Percentiles rank a stretch among this genome's conserved stretches.
Evolutionary conservation across 1,140 invertebrate species (phyloP).

Genomic region (Pogonomyrmex californicus): DNA sequence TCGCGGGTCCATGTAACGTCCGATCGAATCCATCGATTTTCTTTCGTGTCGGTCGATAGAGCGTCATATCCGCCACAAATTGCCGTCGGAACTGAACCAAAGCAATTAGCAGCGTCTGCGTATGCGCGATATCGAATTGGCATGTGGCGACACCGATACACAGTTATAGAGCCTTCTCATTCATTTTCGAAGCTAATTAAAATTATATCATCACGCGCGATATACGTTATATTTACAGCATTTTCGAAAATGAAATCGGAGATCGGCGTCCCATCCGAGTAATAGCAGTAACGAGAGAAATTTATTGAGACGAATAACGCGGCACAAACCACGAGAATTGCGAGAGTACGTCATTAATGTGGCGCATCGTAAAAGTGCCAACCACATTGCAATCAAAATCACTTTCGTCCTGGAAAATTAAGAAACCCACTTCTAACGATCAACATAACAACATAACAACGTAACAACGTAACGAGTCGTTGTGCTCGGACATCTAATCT

Average conservation of each 20-base stretch:
- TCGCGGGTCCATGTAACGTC: neutral
- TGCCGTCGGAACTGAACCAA: constrained; percentile 40
- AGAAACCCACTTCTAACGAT: constrained; percentile 15
- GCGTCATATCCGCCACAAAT: constrained; percentile 24
- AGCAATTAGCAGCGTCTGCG: constrained; percentile 48
- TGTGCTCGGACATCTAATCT: neutral
- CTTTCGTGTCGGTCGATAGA: constrained; percentile 54
- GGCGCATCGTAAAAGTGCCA: constrained; percentile 4
- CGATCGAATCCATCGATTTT: constrained; percentile 18
- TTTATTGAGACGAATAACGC: constrained; percentile 70
- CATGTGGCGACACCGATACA: constrained; percentile 2
- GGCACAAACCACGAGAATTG: constrained; percentile 31
- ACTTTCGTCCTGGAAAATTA: constrained; percentile 24
- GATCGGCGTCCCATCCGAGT: neutral
- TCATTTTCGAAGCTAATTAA: constrained; percentile 66
- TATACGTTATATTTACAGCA: constrained; percentile 50
- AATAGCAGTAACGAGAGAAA: constrained; percentile 68
- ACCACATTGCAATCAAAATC: constrained; percentile 14
- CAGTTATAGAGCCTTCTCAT: neutral
- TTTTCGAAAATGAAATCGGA: constrained; percentile 57
- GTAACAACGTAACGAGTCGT: neutral
- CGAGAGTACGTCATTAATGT: constrained; percentile 1
- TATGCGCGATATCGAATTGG: constrained; percentile 34
- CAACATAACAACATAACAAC: neutral
- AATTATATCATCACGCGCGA: constrained; percentile 64